These are phyloP conservation scores for Styela plicata DNA, from an alignment of 23 tunicate genomes.

Conservation along the genomic window DNA sequence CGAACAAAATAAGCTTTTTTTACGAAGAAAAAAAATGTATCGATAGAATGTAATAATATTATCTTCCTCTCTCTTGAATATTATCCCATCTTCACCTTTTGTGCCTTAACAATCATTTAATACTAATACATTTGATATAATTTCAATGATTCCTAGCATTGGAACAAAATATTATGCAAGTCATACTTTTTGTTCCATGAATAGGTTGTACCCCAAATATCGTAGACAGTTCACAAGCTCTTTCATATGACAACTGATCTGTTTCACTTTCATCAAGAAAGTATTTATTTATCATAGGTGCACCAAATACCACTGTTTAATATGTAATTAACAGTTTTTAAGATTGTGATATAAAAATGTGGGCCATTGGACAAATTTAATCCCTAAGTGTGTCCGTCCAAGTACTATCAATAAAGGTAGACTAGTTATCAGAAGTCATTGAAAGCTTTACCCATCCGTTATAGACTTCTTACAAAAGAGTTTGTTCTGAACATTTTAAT, in stretches of 20 bases:
- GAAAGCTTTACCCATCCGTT: too few species aligned
- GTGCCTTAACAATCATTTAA: slow-evolving; percentile 26
- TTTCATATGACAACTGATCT: background rate
- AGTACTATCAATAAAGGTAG: too few species aligned
- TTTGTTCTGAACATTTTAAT: too few species aligned
- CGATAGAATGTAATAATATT: background rate
- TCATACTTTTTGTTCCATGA: background rate
- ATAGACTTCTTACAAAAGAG: too few species aligned
- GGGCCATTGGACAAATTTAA: too few species aligned
- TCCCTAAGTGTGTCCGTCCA: too few species aligned
- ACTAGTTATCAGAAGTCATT: too few species aligned
- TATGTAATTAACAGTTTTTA: background rate
- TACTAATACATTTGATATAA: background rate
- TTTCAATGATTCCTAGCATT: too few species aligned
- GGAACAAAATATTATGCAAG: slow-evolving; percentile 5
- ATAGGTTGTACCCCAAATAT: too few species aligned
- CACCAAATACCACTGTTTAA: background rate
- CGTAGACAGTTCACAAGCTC: background rate
- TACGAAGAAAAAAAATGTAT: background rate
- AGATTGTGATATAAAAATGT: too few species aligned
- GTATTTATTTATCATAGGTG: slow-evolving; percentile 2
- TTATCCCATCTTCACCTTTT: background rate
- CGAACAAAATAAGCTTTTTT: background rate
- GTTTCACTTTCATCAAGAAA: background rate
- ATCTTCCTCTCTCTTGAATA: background rate